Base-by-base conservation (phyloP, 2,888 invertebrate genomes). In the Bellardia bayeri region DNA sequence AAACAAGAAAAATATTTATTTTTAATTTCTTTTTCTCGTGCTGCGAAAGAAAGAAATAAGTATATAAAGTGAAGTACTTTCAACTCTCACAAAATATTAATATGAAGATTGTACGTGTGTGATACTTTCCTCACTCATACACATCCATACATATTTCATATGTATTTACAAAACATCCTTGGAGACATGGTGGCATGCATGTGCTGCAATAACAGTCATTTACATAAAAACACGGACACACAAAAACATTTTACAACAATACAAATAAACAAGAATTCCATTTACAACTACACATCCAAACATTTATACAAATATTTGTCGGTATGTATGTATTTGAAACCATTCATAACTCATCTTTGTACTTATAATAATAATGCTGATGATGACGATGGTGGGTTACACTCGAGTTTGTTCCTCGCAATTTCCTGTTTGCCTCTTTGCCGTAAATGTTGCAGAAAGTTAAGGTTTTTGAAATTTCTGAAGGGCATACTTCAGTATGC, bases 381-480 rank as follows among this genome's bases (percentile, higher is more conserved):
- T 82, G 82, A 63, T 54, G 78, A 76, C 45, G 82, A 79, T 81
- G 87, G 68, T 83, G 82, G 86, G 86, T 78, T 85, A 82, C 64
- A 83, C 81, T 87, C 86, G 63, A 86, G 87, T 88, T 89, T 85
- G 83, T 89, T 89, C 89, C 89, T 89, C 85, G 89, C 89, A 89
- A 89, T 87, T 89, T 89, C 89, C 89, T 89, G 89, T 88, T 88
- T 89, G 85, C 88, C 85, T 80, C 87, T 84, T 80, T 85, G 74
- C 78, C 80, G 83, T 87, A 87, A 87, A 87, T 83, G 87, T 82
- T 84, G 83, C 86, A 86, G 85, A 79, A 85, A 82, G 86, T 86
- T 84, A 82, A 84, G 82, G 82, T 87, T 88, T 87, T 85, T 79
- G 68, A 85, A 87, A 86, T 87, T 82, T 86, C 69, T 85, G 79